phyloP scores from a whole-genome alignment of 1,140 invertebrate genomes.

The Micrasema longulum region DNA sequence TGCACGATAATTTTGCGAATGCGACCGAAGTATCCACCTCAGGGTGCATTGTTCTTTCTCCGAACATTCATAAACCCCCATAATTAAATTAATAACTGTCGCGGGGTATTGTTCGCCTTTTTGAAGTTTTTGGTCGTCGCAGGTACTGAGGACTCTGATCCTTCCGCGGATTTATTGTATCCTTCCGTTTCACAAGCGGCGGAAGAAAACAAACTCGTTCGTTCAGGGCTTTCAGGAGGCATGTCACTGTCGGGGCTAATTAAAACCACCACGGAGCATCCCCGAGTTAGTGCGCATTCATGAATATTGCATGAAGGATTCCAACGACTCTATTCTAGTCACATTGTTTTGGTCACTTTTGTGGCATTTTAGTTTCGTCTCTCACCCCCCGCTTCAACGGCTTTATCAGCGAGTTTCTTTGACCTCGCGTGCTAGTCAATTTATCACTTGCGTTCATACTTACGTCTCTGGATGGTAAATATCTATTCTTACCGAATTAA shows the following conservation, averaged over 20 bases:
- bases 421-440: not conserved
- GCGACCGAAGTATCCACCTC: conserved; percentile 1
- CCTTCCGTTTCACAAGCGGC: conserved; percentile 19
- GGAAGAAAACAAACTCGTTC: conserved; percentile 1
- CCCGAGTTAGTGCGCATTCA: conserved; percentile 14
- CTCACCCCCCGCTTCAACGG: not conserved
- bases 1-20: not conserved
- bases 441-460: no score
- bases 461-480: no score
- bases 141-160: no score
- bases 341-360: conserved; percentile 17
- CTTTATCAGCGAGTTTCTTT: not conserved
- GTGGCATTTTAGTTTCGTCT: not conserved
- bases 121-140: conserved; percentile 24
- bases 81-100: conserved; percentile 35
- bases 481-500: no score
- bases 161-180: conserved; percentile 15
- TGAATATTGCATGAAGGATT: conserved; percentile 43
- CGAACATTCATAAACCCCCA: conserved; percentile 17
- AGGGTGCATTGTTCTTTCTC: conserved; percentile 6
- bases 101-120: conserved; percentile 26
- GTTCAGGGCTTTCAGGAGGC: not conserved
- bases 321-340: not conserved
- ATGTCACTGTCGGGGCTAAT: conserved; percentile 35
- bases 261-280: conserved; percentile 33